Evolutionary conservation across 1,140 invertebrate species (phyloP).

Genomic region (Ceratoteleas bidentatus): DNA sequence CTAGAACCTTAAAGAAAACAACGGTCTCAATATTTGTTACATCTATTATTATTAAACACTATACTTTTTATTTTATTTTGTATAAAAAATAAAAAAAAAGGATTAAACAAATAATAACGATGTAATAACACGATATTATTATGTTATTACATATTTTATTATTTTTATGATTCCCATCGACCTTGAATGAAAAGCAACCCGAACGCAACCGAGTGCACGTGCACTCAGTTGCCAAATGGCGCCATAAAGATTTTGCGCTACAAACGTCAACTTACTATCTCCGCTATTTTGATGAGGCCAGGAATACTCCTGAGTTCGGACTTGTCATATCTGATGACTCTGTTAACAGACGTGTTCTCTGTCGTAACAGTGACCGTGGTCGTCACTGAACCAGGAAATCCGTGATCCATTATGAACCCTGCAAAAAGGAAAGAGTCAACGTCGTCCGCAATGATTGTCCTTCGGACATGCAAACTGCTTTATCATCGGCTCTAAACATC

Average conservation of each 20-base stretch:
- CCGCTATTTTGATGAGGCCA: conserved; percentile 88
- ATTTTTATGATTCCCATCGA: too few relatives aligned
- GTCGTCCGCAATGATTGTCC: neutral
- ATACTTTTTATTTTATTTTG: too few relatives aligned
- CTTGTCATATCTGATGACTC: conserved; percentile 87
- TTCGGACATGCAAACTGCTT: neutral
- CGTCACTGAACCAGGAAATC: conserved; percentile 86
- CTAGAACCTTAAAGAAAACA: conserved; percentile 84
- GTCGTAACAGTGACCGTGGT: conserved; percentile 87
- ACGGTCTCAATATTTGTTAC: neutral
- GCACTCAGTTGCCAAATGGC: too few relatives aligned
- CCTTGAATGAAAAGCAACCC: too few relatives aligned
- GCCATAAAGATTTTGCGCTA: too few relatives aligned
- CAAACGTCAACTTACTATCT: conserved; percentile 85
- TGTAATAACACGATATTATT: too few relatives aligned
- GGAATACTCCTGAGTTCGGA: conserved; percentile 86
- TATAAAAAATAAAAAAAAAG: too few relatives aligned
- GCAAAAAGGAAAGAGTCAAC: conserved; percentile 13
- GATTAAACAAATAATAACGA: too few relatives aligned
- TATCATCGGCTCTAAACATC: neutral
- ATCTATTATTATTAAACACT: too few relatives aligned
- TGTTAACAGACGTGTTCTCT: conserved; percentile 85
- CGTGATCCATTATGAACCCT: conserved; percentile 81
- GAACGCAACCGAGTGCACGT: too few relatives aligned
- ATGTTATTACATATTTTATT: too few relatives aligned